Conservation (phyloP, 2,113 vertebrate species). For the Muntiacus reevesi region DNA sequence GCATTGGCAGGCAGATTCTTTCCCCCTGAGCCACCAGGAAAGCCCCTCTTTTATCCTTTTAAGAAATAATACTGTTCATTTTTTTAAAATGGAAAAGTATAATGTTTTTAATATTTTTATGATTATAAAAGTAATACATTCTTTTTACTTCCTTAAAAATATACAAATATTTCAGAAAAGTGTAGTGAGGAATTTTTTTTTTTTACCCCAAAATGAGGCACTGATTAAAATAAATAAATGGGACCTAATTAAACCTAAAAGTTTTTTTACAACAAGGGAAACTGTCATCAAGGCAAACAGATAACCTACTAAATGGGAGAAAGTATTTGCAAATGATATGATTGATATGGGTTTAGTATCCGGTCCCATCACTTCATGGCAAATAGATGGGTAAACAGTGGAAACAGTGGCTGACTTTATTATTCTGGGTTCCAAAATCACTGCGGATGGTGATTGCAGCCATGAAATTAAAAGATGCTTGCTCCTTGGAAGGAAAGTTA, state of each 20-base stretch:
- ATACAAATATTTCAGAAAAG: conserved; percentile 4
- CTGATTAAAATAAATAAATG: background rate
- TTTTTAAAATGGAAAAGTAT: background rate
- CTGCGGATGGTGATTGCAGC: background rate
- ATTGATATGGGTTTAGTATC: background rate
- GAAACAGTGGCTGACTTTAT: background rate
- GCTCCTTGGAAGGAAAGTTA: background rate
- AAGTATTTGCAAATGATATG: background rate
- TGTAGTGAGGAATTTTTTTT: background rate
- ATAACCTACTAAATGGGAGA: background rate
- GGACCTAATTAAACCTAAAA: background rate
- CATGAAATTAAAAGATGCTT: background rate
- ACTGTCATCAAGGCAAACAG: background rate
- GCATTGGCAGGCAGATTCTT: background rate
- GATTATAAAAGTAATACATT: background rate
- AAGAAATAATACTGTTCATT: conserved; percentile 12
- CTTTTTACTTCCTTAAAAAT: background rate
- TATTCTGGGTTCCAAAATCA: background rate
- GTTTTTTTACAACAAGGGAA: background rate
- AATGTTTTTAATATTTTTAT: background rate
- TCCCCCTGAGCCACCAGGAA: background rate
- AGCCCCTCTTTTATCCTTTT: background rate
- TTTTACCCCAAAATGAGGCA: background rate
- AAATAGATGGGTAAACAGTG: background rate
- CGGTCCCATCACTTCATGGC: background rate